Conservation (phyloP, 2,888 invertebrate genomes). For the Dendrolimus houi region DNA sequence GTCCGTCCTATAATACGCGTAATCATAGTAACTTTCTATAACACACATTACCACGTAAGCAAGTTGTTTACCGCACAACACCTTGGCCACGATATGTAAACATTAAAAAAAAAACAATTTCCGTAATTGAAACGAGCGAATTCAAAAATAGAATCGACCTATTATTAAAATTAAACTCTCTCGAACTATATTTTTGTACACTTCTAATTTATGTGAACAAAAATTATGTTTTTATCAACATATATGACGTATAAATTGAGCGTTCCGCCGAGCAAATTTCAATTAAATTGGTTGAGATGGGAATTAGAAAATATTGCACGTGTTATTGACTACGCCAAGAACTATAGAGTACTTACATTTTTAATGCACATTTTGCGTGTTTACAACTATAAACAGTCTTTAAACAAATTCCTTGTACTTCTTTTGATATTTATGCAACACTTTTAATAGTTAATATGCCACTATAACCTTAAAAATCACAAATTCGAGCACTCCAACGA, state of each 20-base stretch:
- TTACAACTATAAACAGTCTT: conserved; percentile 18
- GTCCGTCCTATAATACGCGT: conserved; percentile 11
- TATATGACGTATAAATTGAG: not conserved
- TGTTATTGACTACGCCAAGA: conserved; percentile 32
- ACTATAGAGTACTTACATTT: conserved; percentile 50
- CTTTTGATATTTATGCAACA: conserved; percentile 25
- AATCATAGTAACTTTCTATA: not conserved
- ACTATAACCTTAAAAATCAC: conserved; percentile 65
- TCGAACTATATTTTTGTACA: conserved; percentile 23
- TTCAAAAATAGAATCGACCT: conserved; percentile 55
- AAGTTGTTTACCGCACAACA: conserved; percentile 1
- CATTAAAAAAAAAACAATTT: conserved; percentile 6
- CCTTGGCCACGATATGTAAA: conserved; percentile 1
- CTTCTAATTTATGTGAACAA: not conserved
- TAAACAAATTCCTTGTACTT: conserved; percentile 14
- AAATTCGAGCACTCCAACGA: conserved; percentile 40
- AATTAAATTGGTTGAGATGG: not conserved
- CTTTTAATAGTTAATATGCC: conserved; percentile 11
- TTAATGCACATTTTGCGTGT: conserved; percentile 36
- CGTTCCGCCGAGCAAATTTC: not conserved
- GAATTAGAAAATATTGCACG: conserved; percentile 29
- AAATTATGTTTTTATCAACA: not conserved
- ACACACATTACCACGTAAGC: not conserved
- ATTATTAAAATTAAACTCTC: conserved; percentile 49
- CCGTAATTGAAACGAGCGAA: conserved; percentile 12